Evolutionary conservation across 2,113 vertebrate species (phyloP).

Genomic region (Telmatochromis sp.): DNA sequence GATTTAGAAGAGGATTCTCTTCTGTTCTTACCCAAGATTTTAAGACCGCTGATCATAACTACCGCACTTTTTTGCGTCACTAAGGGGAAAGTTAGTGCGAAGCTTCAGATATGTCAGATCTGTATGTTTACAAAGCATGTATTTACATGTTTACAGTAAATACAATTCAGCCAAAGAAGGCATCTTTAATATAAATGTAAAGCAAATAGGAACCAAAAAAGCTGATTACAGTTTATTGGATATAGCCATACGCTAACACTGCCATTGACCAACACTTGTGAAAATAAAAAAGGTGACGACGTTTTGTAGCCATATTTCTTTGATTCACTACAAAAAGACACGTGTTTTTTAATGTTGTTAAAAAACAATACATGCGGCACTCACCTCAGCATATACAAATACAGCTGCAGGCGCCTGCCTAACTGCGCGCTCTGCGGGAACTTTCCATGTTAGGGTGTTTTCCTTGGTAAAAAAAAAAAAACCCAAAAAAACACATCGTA

Average conservation of each 20-base stretch:
- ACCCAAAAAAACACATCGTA: not conserved
- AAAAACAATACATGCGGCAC: constrained; percentile 10
- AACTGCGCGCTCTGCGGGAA: constrained; percentile 26
- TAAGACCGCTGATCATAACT: not conserved
- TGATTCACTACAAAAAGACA: not conserved
- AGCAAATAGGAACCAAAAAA: not conserved
- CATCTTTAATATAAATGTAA: not conserved
- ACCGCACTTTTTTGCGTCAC: not conserved
- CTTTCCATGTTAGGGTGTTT: constrained; percentile 37
- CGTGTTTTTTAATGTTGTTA: not conserved
- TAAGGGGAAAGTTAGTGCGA: not conserved
- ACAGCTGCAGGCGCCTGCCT: constrained; percentile 27
- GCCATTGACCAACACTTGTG: not conserved
- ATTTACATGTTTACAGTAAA: not conserved
- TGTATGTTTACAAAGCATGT: not conserved
- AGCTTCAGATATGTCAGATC: not conserved
- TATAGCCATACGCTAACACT: not conserved
- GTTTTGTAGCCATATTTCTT: not conserved
- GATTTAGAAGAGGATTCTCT: not conserved
- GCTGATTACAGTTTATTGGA: not conserved
- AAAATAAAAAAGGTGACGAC: not conserved
- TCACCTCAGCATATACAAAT: constrained; percentile 54
- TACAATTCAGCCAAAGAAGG: not conserved
- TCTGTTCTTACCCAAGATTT: not conserved
- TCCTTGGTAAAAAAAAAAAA: not conserved